Evolutionary conservation across 2,888 invertebrate genomes (phyloP).

Genomic region (Spisula solida): DNA sequence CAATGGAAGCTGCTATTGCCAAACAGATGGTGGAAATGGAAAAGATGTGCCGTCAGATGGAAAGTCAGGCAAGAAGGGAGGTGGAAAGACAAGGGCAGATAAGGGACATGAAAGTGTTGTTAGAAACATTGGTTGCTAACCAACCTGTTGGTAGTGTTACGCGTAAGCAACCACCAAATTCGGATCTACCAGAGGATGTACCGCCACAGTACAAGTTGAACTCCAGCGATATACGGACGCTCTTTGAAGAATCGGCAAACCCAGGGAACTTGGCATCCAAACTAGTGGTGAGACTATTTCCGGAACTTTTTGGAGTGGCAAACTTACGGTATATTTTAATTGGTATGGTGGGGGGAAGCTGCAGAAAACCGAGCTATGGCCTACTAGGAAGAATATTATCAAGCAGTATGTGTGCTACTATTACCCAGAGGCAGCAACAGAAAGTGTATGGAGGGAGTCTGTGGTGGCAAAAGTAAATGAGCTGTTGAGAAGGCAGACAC

Average conservation of each 20-base stretch:
- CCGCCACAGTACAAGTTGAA: neutral
- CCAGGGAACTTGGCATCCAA: conserved; percentile 17
- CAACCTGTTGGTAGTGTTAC: too few species aligned
- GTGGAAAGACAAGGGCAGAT: too few species aligned
- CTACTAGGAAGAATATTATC: conserved; percentile 12
- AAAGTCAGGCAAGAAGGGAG: too few species aligned
- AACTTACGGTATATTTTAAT: conserved; percentile 38
- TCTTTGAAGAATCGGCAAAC: neutral
- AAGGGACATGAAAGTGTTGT: too few species aligned
- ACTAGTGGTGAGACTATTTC: conserved; percentile 20
- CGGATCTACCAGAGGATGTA: neutral
- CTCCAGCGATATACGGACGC: neutral
- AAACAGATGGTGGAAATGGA: too few species aligned
- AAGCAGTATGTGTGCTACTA: conserved; percentile 10
- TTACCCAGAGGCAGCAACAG: conserved; percentile 9
- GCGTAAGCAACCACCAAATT: too few species aligned
- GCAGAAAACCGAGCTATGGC: neutral
- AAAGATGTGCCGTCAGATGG: too few species aligned
- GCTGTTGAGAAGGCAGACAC: neutral
- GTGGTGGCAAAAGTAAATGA: conserved; percentile 35
- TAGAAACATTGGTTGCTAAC: too few species aligned
- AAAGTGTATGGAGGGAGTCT: conserved; percentile 32
- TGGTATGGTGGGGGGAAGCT: conserved; percentile 48
- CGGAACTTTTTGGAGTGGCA: conserved; percentile 44
- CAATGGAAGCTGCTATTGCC: too few species aligned